These are phyloP conservation scores for Pituophis catenifer DNA, from an alignment of 2,113 vertebrate genomes.

Conservation along the genomic window DNA sequence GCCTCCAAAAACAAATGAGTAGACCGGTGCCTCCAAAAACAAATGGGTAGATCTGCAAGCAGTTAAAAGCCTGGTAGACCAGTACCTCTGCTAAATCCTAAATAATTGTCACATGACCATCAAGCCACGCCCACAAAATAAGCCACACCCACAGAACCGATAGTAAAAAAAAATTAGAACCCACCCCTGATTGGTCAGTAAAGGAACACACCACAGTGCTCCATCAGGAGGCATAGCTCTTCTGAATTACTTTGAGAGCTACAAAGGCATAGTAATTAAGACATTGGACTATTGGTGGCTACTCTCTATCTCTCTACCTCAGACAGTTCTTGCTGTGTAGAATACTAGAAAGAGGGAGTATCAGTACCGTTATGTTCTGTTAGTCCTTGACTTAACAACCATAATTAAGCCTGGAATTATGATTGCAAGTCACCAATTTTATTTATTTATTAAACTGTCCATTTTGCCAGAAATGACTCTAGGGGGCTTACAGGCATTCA, in stretches of 20 bases:
- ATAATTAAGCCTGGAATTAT: neutral
- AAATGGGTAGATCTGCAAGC: too few relatives aligned
- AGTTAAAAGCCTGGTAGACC: too few relatives aligned
- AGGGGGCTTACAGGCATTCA: neutral
- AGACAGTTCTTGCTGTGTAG: neutral
- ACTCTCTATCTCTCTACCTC: neutral
- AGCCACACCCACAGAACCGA: too few relatives aligned
- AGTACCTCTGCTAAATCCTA: too few relatives aligned
- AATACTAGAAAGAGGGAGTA: neutral
- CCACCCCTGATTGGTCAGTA: neutral
- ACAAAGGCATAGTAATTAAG: neutral
- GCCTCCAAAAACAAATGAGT: too few relatives aligned
- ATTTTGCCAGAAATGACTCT: neutral
- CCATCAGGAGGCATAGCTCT: neutral
- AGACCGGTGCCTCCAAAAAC: too few relatives aligned
- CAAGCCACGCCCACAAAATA: too few relatives aligned
- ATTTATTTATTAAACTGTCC: neutral
- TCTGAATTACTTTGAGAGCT: neutral
- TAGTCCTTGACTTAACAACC: neutral
- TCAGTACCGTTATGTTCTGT: neutral
- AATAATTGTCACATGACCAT: too few relatives aligned
- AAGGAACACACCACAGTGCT: neutral
- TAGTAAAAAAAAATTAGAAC: too few relatives aligned
- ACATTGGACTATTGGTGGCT: neutral
- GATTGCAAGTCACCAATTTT: neutral